phyloP scores from a whole-genome alignment of 2,888 invertebrate species.

The Cataglyphis livida region DNA sequence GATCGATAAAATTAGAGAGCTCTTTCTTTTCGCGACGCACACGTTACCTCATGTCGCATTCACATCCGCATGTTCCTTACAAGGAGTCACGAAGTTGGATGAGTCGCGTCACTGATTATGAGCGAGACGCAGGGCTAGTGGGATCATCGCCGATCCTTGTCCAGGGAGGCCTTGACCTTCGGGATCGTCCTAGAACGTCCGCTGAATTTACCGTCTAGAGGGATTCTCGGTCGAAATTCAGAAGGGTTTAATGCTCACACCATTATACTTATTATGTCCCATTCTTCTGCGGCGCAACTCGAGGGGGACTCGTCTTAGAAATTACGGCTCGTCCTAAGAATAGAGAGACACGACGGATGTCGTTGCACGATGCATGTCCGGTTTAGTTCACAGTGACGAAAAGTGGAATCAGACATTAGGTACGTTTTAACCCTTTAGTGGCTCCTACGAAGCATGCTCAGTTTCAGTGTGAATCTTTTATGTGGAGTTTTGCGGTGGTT shows the following conservation, averaged over 20 bases:
- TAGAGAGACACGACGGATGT: constrained; percentile 48
- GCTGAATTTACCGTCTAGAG: constrained; percentile 60
- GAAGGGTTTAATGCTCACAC: constrained; percentile 72
- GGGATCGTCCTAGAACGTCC: constrained; percentile 82
- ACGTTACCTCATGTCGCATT: not conserved
- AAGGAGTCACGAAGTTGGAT: not conserved
- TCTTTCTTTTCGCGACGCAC: not conserved
- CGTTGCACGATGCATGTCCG: constrained; percentile 45
- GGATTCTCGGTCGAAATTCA: constrained; percentile 70
- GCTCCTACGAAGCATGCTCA: constrained; percentile 42
- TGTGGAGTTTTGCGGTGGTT: constrained; percentile 35
- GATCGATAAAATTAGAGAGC: constrained; percentile 15
- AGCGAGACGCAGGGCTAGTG: not conserved
- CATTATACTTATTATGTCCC: constrained; percentile 68
- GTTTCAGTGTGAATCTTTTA: constrained; percentile 49
- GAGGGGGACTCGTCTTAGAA: constrained; percentile 53
- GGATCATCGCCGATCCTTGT: constrained; percentile 31
- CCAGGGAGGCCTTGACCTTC: constrained; percentile 83
- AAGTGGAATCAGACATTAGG: constrained; percentile 46
- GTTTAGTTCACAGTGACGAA: constrained; percentile 50
- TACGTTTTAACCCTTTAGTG: constrained; percentile 44
- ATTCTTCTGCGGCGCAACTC: constrained; percentile 62
- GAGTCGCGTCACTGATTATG: constrained; percentile 8
- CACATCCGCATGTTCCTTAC: not conserved
- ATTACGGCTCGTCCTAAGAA: constrained; percentile 53